A percentile compares a stretch with the other conserved stretches of the same genome.
phyloP scores from a whole-genome alignment of 1,140 invertebrate genomes.

The Drosophila sproati region DNA sequence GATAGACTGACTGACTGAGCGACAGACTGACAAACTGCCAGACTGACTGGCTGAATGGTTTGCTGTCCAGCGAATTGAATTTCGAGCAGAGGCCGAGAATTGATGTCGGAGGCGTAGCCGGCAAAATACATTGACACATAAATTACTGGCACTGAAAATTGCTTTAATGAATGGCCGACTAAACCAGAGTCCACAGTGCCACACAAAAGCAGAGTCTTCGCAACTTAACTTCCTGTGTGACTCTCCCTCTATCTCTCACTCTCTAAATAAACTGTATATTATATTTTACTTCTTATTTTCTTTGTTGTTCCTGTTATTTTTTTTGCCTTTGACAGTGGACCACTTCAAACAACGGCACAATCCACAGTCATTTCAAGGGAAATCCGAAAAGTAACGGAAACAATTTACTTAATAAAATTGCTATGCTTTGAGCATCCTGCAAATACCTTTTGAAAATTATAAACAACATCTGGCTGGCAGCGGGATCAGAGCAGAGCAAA shows the following conservation, averaged over 20 bases:
- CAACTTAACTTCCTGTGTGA: constrained; percentile 38
- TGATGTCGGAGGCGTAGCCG: constrained; percentile 60
- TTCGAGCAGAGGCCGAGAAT: constrained; percentile 50
- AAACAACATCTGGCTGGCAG: constrained; percentile 24
- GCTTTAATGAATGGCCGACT: constrained; percentile 48
- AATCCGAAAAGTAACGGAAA: constrained; percentile 64
- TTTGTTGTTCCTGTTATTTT: constrained; percentile 25
- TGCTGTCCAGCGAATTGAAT: constrained; percentile 46
- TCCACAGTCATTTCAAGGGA: constrained; percentile 51
- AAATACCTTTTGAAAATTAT: constrained; percentile 62
- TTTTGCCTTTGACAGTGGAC: constrained; percentile 37
- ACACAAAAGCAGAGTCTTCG: constrained; percentile 11
- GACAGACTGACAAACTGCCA: neutral
- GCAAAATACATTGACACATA: constrained; percentile 60
- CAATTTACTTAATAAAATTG: constrained; percentile 67
- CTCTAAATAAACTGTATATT: neutral
- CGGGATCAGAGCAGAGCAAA: constrained; percentile 1
- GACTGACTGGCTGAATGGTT: constrained; percentile 1
- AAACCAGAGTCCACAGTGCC: neutral
- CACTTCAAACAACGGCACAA: constrained; percentile 49
- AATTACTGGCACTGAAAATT: constrained; percentile 55
- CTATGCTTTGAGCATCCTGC: constrained; percentile 34
- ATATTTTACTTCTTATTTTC: too few species aligned
- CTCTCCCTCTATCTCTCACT: neutral
- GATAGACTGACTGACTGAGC: constrained; percentile 25